These are phyloP conservation scores for Drosophila sp. DNA, from an alignment of 1,140 invertebrate species.

Conservation along the genomic window DNA sequence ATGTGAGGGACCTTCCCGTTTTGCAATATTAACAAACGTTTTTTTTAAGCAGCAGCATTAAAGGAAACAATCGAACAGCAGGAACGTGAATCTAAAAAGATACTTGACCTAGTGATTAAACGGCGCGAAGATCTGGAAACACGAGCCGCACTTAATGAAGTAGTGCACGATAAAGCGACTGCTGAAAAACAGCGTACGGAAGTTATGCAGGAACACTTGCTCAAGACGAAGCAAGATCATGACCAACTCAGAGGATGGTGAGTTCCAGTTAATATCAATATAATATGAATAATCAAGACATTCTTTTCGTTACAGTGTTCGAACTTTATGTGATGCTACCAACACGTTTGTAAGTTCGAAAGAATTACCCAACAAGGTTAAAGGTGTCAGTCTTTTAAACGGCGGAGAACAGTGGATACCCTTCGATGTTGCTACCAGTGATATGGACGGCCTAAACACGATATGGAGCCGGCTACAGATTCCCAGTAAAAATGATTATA, in stretches of 20 bases:
- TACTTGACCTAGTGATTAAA: neutral
- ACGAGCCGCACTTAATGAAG: constrained; percentile 4
- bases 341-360: constrained; percentile 52
- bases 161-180: constrained; percentile 25
- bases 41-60: constrained; percentile 18
- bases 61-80: constrained; percentile 20
- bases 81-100: constrained; percentile 21
- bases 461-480: constrained; percentile 24
- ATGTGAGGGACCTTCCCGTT: neutral
- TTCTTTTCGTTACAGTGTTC: constrained; percentile 50
- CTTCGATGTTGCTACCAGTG: constrained; percentile 34
- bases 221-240: constrained; percentile 1
- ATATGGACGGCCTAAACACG: constrained; percentile 18
- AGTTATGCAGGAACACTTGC: constrained; percentile 12
- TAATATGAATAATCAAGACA: neutral
- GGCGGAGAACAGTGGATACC: constrained; percentile 39
- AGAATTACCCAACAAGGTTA: constrained; percentile 51
- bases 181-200: constrained; percentile 17
- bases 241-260: constrained; percentile 45
- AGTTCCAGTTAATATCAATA: constrained; percentile 9
- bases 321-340: constrained; percentile 53
- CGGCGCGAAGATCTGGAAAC: constrained; percentile 31
- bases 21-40: neutral
- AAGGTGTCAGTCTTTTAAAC: constrained; percentile 45
- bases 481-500: neutral